A percentile compares a stretch with the other conserved stretches of the same genome.
Conservation (phyloP, 2,113 vertebrate genomes). For the Myotis brandtii region DNA sequence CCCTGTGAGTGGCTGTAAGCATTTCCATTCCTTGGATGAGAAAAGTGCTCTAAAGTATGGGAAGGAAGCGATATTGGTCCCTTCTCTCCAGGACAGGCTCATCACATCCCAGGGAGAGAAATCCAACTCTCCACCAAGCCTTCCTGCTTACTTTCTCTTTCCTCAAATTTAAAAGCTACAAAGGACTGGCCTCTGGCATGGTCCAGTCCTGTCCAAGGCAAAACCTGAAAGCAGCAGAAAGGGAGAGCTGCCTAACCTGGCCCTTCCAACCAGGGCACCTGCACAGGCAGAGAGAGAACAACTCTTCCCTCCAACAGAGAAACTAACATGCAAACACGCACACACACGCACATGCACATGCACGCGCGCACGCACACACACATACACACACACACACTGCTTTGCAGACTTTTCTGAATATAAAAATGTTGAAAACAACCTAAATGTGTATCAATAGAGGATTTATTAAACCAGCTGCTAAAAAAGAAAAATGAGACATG, state of each 20-base stretch:
- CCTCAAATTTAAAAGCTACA: constrained; percentile 18
- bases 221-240: background rate
- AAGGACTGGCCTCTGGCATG: background rate
- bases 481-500: background rate
- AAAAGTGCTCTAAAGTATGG: background rate
- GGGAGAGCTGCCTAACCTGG: background rate
- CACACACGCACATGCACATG: background rate
- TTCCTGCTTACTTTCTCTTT: background rate
- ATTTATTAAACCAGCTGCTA: background rate
- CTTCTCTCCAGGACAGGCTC: background rate
- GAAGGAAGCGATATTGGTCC: background rate
- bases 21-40: background rate
- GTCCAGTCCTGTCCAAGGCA: background rate
- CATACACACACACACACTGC: background rate
- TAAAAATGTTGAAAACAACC: background rate
- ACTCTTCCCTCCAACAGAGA: background rate
- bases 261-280: background rate
- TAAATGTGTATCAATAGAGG: background rate
- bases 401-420: background rate
- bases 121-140: background rate
- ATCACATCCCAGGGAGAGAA: background rate
- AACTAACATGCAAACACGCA: background rate
- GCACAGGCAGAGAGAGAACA: background rate
- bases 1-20: background rate
- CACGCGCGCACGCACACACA: background rate